A percentile compares a stretch with the other conserved stretches of the same genome.
Evolutionary conservation across 2,888 invertebrate species (phyloP).

Genomic region (Eustalomyia histrio): DNA sequence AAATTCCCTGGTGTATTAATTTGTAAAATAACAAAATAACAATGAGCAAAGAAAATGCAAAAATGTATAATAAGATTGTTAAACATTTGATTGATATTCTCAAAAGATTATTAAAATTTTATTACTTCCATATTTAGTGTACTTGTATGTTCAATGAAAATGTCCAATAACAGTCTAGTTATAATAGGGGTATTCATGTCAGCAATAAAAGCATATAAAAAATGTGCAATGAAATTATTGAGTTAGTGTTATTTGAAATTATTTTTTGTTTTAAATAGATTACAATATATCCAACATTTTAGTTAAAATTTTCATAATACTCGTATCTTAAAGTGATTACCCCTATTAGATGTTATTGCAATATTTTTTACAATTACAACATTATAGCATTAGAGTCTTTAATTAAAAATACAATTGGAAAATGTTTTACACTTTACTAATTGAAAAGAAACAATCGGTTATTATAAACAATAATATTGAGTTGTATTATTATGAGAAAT

Average conservation of each 20-base stretch:
- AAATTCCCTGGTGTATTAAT: constrained; percentile 64
- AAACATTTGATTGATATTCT: constrained; percentile 62
- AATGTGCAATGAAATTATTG: too few relatives aligned
- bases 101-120: constrained; percentile 65
- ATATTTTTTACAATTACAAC: neutral
- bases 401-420: neutral
- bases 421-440: neutral
- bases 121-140: constrained; percentile 58
- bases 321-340: neutral
- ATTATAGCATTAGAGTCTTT: neutral
- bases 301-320: too few relatives aligned
- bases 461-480: neutral
- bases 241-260: too few relatives aligned
- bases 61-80: constrained; percentile 36
- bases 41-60: constrained; percentile 29
- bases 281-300: too few relatives aligned
- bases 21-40: constrained; percentile 53
- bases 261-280: too few relatives aligned
- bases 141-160: constrained; percentile 5
- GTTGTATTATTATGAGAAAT: neutral
- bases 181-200: neutral
- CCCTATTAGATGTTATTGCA: neutral
- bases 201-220: neutral
- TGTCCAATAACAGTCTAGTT: neutral
- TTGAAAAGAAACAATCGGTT: neutral